phyloP scores from a whole-genome alignment of 2,888 invertebrate genomes.

The Chrysina gloriosa region DNA sequence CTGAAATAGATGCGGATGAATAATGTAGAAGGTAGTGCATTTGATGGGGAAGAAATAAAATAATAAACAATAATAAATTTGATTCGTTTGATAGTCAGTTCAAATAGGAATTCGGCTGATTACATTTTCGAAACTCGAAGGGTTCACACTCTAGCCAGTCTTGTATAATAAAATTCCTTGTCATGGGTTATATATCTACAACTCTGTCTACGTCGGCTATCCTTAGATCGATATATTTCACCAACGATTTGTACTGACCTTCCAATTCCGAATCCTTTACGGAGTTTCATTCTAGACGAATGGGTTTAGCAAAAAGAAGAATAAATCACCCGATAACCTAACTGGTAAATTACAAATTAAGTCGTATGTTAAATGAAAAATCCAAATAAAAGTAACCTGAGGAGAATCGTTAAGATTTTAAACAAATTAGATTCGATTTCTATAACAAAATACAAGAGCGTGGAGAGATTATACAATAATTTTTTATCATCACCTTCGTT shows the following conservation, averaged over 20 bases:
- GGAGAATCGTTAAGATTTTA: too few relatives aligned
- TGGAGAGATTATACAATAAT: too few relatives aligned
- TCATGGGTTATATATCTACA: constrained; percentile 52
- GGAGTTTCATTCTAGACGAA: constrained; percentile 2
- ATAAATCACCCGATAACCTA: not conserved
- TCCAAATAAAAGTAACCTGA: too few relatives aligned
- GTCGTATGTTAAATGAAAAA: too few relatives aligned
- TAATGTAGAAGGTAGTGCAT: too few relatives aligned
- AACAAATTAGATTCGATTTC: too few relatives aligned
- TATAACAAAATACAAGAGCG: too few relatives aligned
- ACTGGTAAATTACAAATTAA: not conserved
- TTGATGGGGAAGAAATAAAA: too few relatives aligned
- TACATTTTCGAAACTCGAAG: constrained; percentile 51
- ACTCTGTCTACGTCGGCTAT: constrained; percentile 49
- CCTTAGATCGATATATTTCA: constrained; percentile 50
- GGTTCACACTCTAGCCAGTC: constrained; percentile 49
- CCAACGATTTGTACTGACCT: constrained; percentile 49
- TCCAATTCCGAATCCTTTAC: constrained; percentile 37
- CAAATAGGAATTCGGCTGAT: constrained; percentile 49
- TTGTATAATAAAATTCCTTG: constrained; percentile 53
- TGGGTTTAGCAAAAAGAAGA: constrained; percentile 5
- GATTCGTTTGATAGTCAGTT: constrained; percentile 50
- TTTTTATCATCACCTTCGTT: too few relatives aligned
- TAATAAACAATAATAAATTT: constrained; percentile 45
- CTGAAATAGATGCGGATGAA: too few relatives aligned